Conservation (phyloP, 2,113 vertebrate genomes). For the Orycteropus afer region DNA sequence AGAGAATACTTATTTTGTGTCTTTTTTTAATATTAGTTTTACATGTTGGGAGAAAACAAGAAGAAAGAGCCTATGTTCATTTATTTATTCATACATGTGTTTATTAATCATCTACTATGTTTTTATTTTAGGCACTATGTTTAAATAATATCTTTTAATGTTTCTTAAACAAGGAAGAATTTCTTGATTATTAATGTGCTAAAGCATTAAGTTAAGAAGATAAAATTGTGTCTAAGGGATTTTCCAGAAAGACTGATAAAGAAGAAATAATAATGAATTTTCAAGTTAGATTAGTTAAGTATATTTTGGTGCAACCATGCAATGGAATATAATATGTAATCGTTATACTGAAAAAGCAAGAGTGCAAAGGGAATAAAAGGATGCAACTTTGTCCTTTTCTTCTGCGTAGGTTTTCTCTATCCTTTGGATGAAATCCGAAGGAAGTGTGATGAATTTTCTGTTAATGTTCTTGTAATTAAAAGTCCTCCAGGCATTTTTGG, state of each 20-base stretch:
- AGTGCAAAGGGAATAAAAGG: background rate
- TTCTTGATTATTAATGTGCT: background rate
- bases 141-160: background rate
- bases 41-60: background rate
- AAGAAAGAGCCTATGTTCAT: background rate
- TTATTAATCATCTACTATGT: background rate
- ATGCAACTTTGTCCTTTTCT: background rate
- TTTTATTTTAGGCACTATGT: background rate
- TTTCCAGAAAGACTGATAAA: background rate
- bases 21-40: background rate
- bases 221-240: background rate
- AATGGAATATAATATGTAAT: background rate
- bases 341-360: background rate
- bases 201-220: slow-evolving; percentile 22
- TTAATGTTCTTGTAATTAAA: slow-evolving; percentile 39
- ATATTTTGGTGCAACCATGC: background rate
- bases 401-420: background rate
- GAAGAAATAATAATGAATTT: background rate
- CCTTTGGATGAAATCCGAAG: background rate
- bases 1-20: background rate
- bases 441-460: slow-evolving; percentile 3
- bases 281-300: background rate
- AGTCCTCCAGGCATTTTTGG: background rate
- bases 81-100: too few relatives aligned
- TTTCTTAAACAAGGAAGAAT: background rate